Conservation (phyloP, 2,113 vertebrate genomes). For the Alligator mississippiensis region DNA sequence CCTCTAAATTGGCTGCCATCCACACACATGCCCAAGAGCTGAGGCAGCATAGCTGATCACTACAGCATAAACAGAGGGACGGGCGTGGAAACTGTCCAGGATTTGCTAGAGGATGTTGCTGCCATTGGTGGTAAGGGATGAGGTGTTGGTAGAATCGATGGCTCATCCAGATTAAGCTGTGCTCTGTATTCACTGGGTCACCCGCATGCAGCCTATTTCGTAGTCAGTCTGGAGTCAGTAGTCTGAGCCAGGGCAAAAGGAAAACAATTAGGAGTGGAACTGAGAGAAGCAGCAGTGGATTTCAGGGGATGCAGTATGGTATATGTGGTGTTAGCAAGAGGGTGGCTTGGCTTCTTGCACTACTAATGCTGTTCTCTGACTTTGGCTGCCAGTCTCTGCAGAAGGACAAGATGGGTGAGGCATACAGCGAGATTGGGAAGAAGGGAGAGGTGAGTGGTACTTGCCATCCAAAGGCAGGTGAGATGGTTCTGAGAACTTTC, state of each 20-base stretch:
- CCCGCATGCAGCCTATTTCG: too few relatives aligned
- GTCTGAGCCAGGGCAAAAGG: background rate
- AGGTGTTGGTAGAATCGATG: too few relatives aligned
- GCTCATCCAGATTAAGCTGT: too few relatives aligned
- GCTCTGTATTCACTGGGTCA: too few relatives aligned
- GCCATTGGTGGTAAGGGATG: too few relatives aligned
- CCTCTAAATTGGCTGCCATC: background rate
- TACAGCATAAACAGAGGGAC: background rate
- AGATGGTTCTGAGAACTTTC: background rate
- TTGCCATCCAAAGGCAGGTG: background rate
- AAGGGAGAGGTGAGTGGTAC: conserved; percentile 79
- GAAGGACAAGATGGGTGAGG: conserved; percentile 81
- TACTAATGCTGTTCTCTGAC: background rate
- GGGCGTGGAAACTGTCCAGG: too few relatives aligned
- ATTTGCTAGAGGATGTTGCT: too few relatives aligned
- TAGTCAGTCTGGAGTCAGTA: too few relatives aligned
- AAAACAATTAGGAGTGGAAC: background rate
- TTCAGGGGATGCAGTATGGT: too few relatives aligned
- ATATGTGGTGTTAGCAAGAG: background rate
- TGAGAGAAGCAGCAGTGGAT: background rate
- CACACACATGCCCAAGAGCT: too few relatives aligned
- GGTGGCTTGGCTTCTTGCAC: background rate
- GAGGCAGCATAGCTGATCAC: background rate
- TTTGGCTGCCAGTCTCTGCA: conserved; percentile 74
- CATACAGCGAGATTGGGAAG: conserved; percentile 81